phyloP scores from a whole-genome alignment of 2,888 invertebrate genomes.

The Isoperla grammatica region DNA sequence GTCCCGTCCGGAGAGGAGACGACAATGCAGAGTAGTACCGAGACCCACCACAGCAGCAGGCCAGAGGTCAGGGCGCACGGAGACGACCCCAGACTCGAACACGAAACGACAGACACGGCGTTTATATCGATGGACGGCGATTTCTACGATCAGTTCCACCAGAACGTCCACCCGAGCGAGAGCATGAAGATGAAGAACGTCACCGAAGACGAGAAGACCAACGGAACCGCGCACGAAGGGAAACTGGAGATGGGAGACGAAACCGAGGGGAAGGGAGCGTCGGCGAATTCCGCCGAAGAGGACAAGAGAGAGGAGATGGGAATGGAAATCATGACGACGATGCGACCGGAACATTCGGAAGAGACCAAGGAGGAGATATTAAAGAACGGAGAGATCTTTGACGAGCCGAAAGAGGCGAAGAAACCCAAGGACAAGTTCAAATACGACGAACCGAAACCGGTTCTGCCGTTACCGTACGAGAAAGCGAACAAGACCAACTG shows the following conservation, averaged over 20 bases:
- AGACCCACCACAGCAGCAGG: neutral
- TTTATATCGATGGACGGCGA: conserved; percentile 5
- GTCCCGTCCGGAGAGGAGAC: no score
- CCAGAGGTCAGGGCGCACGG: neutral
- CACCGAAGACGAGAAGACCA: no score
- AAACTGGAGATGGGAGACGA: neutral
- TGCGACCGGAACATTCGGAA: neutral
- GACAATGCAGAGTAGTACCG: no score
- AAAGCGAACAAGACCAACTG: conserved; percentile 1
- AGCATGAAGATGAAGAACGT: no score
- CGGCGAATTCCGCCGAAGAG: no score
- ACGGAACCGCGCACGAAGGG: no score
- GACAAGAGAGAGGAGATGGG: neutral
- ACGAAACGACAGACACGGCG: neutral
- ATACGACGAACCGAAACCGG: no score
- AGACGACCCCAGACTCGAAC: neutral
- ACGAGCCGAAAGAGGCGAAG: no score
- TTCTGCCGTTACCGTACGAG: no score
- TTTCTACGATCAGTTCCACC: neutral
- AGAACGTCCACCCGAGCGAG: neutral
- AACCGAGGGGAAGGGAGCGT: neutral
- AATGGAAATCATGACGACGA: neutral
- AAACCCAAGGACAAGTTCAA: no score
- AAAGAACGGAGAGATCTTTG: no score
- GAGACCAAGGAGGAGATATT: no score